Base-by-base conservation (phyloP, 2,113 vertebrate genomes). In the Calyptommatus sinebrachiatus region DNA sequence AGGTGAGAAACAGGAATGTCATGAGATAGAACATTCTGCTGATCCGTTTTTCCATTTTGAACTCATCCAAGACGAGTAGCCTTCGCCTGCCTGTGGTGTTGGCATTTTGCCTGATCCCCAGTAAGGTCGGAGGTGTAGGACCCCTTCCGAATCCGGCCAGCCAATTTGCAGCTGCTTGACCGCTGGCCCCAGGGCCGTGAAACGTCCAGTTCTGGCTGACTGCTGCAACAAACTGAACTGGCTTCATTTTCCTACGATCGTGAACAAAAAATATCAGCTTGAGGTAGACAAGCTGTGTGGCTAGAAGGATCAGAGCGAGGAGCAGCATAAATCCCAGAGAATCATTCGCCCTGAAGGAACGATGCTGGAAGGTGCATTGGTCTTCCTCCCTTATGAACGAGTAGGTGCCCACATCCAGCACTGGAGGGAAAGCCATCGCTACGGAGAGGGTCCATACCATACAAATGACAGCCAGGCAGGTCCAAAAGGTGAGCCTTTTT, bases 191-290 rank as follows among this genome's bases (percentile, higher is more conserved):
- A 4, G 98, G 98, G 82, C 98, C 98, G 26, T 99, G 98, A 87
- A 99, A 99, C 95, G 98, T 99, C 98, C 98, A 99, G 95, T 99
- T 99, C 96, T 99, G 98, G 95, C 98, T 99, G 91, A 99, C 97
- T 10, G 98, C 98, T 85, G 98, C 98, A 95, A 99, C 98, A 75
- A 99, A 99, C 97, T 99, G 98, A 93, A 99, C 98, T 68, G 98
- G 98, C 95, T 99, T 99, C 98, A 99, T 99, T 97, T 99, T 99
- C 94, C 98, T 96, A 85, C 98, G 97, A 89, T 99, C 97, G 8
- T 99, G 97, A 88, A 99, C 98, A 79, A 99, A 99, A 95, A 99
- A 99, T 90, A 99, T 99, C 95, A 99, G 98, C 97, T 99, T 99
- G 98, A 99, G 98, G 98, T 99, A 99, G 96, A 99, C 98, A 94